Conservation (phyloP, 2,797 vertebrate genomes). For the Heteromormyrus szaboi region DNA sequence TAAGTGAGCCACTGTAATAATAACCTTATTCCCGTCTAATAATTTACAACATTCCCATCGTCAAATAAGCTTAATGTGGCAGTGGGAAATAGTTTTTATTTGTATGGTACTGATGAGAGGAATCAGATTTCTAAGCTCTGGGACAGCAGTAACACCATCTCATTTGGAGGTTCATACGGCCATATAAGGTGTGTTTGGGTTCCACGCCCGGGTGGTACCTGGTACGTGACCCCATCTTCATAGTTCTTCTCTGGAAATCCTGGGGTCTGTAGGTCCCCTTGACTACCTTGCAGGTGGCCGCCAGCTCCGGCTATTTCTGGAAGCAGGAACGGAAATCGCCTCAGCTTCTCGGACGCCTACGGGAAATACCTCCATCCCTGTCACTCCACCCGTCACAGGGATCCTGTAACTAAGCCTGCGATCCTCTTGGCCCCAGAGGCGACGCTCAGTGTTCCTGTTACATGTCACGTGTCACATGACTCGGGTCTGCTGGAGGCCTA, state of each 20-base stretch:
- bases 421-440: neutral
- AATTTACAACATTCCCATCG: neutral
- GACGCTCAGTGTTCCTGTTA: neutral
- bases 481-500: conserved; percentile 29
- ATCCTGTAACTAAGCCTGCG: neutral
- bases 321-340: conserved; percentile 37
- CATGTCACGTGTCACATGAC: neutral
- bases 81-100: neutral
- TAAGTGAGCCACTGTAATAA: neutral
- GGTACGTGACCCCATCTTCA: conserved; percentile 49
- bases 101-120: neutral
- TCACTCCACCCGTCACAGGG: neutral
- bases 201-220: neutral
- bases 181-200: neutral
- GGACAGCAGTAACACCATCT: neutral
- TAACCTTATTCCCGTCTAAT: neutral
- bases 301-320: conserved; percentile 68
- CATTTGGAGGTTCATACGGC: neutral
- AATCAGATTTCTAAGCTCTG: neutral
- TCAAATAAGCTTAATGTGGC: conserved; percentile 3
- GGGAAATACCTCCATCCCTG: neutral
- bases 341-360: conserved; percentile 34
- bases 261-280: conserved; percentile 60
- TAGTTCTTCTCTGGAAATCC: conserved; percentile 56
- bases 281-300: conserved; percentile 63